phyloP scores from a whole-genome alignment of 2,113 vertebrate genomes.

The Misgurnus anguillicaudatus region DNA sequence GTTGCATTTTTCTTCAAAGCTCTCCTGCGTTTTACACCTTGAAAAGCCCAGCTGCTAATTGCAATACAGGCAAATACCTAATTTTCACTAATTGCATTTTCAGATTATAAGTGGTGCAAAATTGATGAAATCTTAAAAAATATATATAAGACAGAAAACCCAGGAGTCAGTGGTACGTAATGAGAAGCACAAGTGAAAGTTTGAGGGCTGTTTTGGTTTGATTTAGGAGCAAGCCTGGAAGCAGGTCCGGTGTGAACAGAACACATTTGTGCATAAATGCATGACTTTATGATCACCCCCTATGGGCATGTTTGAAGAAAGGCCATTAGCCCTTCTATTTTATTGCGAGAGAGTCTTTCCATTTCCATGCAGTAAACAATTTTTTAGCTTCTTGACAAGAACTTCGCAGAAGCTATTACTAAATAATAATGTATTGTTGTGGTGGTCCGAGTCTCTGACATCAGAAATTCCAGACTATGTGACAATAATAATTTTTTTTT shows the following conservation, averaged over 20 bases:
- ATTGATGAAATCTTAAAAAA: not conserved
- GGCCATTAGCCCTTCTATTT: conserved; percentile 36
- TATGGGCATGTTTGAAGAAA: conserved; percentile 34
- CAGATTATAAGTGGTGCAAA: not conserved
- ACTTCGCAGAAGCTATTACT: not conserved
- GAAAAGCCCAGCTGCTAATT: conserved; percentile 1
- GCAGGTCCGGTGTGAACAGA: conserved; percentile 30
- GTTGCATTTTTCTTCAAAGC: not conserved
- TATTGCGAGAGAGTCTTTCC: conserved; percentile 11
- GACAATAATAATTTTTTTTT: conserved; percentile 16
- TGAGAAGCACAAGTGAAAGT: conserved; percentile 29
- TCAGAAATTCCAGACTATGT: too few relatives aligned
- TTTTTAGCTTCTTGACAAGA: conserved; percentile 1
- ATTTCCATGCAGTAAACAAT: conserved; percentile 10
- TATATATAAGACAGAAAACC: too few relatives aligned
- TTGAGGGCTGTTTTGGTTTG: conserved; percentile 36
- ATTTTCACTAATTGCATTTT: not conserved
- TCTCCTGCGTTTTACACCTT: not conserved
- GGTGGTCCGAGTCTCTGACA: not conserved
- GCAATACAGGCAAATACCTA: not conserved
- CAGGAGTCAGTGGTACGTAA: not conserved
- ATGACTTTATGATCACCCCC: conserved; percentile 36
- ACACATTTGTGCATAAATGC: conserved; percentile 41
- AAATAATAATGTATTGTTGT: not conserved
- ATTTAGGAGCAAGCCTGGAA: conserved; percentile 33